Percentiles rank a stretch among this genome's conserved stretches.
phyloP scores from a whole-genome alignment of 2,888 invertebrate species.

The Leistus spinibarbis region DNA sequence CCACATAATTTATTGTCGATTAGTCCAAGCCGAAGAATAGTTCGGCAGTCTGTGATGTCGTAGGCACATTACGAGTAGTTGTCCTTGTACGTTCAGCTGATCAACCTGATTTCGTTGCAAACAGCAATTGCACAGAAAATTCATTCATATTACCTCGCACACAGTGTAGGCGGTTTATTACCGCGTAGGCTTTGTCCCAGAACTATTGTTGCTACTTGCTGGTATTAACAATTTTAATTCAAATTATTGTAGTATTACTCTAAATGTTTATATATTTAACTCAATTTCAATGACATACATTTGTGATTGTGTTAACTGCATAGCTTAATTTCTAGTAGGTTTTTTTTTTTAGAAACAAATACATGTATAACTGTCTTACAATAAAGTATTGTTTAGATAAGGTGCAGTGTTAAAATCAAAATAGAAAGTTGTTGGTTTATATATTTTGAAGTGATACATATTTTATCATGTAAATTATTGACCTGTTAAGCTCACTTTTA shows the following conservation, averaged over 20 bases:
- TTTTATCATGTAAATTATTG: slow-evolving; percentile 20
- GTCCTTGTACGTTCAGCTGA: slow-evolving; percentile 13
- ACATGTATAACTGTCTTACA: too few relatives aligned
- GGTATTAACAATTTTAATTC: too few relatives aligned
- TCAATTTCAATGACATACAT: too few relatives aligned
- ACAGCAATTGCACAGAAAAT: background rate
- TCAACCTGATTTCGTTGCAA: slow-evolving; percentile 18
- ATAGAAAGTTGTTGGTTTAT: slow-evolving; percentile 28
- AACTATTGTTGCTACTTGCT: too few relatives aligned
- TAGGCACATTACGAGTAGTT: background rate
- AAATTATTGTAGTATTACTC: too few relatives aligned
- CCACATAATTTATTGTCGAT: slow-evolving; percentile 5
- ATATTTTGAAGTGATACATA: slow-evolving; percentile 25
- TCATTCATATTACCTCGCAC: background rate
- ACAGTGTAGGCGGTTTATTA: too few relatives aligned
- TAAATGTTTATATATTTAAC: too few relatives aligned
- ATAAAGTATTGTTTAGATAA: slow-evolving; percentile 13
- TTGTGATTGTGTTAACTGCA: too few relatives aligned
- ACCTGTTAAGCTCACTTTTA: slow-evolving; percentile 12
- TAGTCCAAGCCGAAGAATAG: background rate
- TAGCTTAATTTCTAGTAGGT: too few relatives aligned
- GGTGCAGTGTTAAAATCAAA: slow-evolving; percentile 8
- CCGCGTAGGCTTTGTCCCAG: too few relatives aligned
- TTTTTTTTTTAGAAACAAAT: too few relatives aligned
- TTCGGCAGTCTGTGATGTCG: background rate